Evolutionary conservation across 2,888 invertebrate genomes (phyloP), one percentile per base, ranked within the genome.

Genomic region (Epirrhoe tristata): DNA sequence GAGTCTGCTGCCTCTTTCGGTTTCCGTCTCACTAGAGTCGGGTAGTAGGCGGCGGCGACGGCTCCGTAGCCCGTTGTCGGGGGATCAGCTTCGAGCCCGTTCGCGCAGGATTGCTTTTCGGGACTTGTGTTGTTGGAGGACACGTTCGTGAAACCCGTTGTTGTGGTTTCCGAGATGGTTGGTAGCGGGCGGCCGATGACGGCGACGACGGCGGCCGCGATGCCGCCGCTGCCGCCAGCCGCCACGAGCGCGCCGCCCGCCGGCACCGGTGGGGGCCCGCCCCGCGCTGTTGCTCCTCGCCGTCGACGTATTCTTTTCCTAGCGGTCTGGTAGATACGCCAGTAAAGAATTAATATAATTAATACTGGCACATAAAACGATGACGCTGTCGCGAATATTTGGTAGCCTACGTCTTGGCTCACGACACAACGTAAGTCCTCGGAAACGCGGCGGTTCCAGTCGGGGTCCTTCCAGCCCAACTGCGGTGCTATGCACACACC

Each of bases 291-390:
- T 39, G 94, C 95, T 72, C 94, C 95, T 78, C 94, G 94, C 77
- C 96, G 94, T 81, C 96, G 92, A 65, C 98, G 94, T 81, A 98
- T 98, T 85, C 98, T 95, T 86, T 96, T 96, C 67, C 97, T 94
- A 6, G 98, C 98, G 6, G 98, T 97, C 88, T 97, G 96, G 91
- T 97, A 96, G 94, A 97, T 98, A 85, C 97, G 95, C 96, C 97
- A 98, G 93, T 98, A 98, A 55, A 98, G 94, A 80, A 97, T 95
- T 75, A 98, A 95, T 83, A 99, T 98, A 61, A 98, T 96, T 70
- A 97, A 93, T 55, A 98, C 95, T 32, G 98, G 98, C 72, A 98
- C 95, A 88, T 98, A 98, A 91, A 98, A 98, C 48, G 98, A 98
- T 36, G 97, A 97, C 36, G 97, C 96, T 0, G 98, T 98, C 39